Evolutionary conservation across 2,888 invertebrate species (phyloP).

Genomic region (Amphiduros pacificus): DNA sequence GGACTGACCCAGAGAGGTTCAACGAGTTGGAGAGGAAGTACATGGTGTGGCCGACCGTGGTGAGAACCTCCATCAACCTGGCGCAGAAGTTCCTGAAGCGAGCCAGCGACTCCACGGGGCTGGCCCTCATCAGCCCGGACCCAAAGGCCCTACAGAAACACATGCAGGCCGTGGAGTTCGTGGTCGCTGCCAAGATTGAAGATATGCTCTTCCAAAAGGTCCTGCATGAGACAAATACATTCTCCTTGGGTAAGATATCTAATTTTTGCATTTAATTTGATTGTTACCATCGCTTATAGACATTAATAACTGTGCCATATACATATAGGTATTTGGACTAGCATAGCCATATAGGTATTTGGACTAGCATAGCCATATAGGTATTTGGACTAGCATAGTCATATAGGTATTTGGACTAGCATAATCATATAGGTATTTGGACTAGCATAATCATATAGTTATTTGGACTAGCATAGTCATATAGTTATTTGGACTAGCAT

Average conservation of each 20-base stretch:
- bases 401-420: too few species aligned
- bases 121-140: slow-evolving; percentile 14
- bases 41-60: slow-evolving; percentile 28
- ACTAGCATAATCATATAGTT: too few species aligned
- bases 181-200: slow-evolving; percentile 30
- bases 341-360: too few species aligned
- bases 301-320: too few species aligned
- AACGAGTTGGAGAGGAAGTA: slow-evolving; percentile 26
- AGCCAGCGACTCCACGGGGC: slow-evolving; percentile 27
- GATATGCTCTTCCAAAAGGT: slow-evolving; percentile 26
- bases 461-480: too few species aligned
- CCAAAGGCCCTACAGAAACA: slow-evolving; percentile 24
- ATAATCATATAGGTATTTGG: too few species aligned
- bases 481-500: too few species aligned
- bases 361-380: too few species aligned
- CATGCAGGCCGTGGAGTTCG: slow-evolving; percentile 33
- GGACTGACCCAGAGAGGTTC: slow-evolving; percentile 22
- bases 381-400: too few species aligned
- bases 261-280: neutral
- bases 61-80: slow-evolving; percentile 26
- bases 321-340: too few species aligned
- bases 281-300: too few species aligned
- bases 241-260: neutral
- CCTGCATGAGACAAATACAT: slow-evolving; percentile 17
- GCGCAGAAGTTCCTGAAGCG: slow-evolving; percentile 29